Evolutionary conservation across 2,888 invertebrate genomes (phyloP).

Genomic region (Plebejus melissa): DNA sequence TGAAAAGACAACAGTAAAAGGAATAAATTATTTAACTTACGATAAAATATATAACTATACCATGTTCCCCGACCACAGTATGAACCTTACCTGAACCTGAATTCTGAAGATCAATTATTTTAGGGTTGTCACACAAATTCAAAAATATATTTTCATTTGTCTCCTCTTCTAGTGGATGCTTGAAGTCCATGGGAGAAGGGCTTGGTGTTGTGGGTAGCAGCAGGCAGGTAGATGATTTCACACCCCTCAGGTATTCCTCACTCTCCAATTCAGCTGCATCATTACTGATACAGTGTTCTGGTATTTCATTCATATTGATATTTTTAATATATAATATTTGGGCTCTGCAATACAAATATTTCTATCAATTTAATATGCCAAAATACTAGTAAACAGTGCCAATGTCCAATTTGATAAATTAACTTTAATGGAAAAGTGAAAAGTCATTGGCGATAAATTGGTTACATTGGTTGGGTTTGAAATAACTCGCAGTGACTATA

Average conservation of each 20-base stretch:
- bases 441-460: not conserved
- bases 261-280: slow-evolving; percentile 56
- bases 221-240: slow-evolving; percentile 83
- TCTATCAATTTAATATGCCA: not conserved
- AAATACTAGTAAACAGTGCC: not conserved
- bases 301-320: slow-evolving; percentile 52
- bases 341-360: not conserved
- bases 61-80: no score
- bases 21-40: not conserved
- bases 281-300: slow-evolving; percentile 51
- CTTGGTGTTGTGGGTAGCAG: slow-evolving; percentile 80
- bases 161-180: slow-evolving; percentile 79
- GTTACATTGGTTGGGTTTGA: not conserved
- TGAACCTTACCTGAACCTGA: slow-evolving; percentile 60
- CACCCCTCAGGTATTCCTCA: slow-evolving; percentile 75
- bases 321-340: not conserved
- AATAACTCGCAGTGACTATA: no score
- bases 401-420: not conserved
- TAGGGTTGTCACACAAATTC: slow-evolving; percentile 55
- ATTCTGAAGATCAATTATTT: slow-evolving; percentile 54
- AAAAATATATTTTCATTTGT: slow-evolving; percentile 69
- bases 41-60: no score
- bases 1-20: slow-evolving; percentile 33
- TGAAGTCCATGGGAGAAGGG: slow-evolving; percentile 78
- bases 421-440: not conserved